phyloP scores from a whole-genome alignment of 2,113 vertebrate species.

The Xenotilapia leptura region DNA sequence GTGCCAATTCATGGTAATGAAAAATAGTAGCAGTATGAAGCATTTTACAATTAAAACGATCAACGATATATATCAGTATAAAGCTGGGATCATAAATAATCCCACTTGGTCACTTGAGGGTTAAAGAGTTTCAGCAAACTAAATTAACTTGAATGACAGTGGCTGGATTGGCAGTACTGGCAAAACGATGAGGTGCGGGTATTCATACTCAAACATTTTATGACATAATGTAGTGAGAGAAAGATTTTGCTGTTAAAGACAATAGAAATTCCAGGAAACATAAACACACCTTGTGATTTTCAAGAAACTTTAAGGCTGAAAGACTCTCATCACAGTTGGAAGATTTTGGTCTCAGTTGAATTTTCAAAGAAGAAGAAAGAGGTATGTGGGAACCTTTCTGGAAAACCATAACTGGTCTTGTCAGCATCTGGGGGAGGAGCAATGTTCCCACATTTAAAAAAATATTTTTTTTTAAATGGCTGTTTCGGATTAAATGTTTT shows the following conservation, averaged over 20 bases:
- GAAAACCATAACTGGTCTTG: not conserved
- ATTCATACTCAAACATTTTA: not conserved
- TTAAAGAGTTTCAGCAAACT: accelerated
- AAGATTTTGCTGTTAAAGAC: not conserved
- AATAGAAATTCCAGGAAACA: not conserved
- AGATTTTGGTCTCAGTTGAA: not conserved
- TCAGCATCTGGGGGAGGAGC: not conserved
- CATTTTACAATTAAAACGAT: not conserved
- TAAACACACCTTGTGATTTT: not conserved
- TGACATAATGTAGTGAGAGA: not conserved
- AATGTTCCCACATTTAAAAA: not conserved
- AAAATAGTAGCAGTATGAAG: not conserved
- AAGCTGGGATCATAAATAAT: not conserved
- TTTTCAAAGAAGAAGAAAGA: not conserved
- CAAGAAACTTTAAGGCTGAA: accelerated
- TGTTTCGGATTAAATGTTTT: not conserved
- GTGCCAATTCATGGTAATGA: not conserved
- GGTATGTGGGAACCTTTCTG: not conserved
- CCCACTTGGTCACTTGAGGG: not conserved
- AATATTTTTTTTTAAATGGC: accelerated
- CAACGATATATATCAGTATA: not conserved
- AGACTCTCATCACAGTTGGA: accelerated
- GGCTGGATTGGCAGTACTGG: not conserved
- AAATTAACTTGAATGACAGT: not conserved
- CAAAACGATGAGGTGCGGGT: accelerated